Evolutionary conservation across 2,797 vertebrate genomes (phyloP).

Genomic region (Syndactyla subalaris): DNA sequence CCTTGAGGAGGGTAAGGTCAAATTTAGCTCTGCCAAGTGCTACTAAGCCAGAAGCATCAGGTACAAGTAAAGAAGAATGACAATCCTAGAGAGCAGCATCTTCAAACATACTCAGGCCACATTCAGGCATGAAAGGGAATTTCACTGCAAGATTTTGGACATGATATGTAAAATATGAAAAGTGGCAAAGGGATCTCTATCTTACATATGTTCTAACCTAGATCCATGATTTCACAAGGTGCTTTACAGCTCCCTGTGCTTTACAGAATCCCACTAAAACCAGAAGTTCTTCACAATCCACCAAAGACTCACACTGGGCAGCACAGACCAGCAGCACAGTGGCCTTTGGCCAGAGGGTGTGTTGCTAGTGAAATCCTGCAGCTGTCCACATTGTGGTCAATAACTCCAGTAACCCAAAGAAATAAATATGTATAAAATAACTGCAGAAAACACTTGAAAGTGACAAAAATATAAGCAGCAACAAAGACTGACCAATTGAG

Average conservation of each 20-base stretch:
- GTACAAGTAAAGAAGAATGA: not conserved
- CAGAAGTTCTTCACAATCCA: not conserved
- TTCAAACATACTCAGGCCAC: not conserved
- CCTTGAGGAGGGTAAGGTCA: not conserved
- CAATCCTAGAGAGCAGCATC: not conserved
- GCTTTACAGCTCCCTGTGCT: not conserved
- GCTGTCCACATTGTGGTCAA: not conserved
- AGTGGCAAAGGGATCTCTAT: not conserved
- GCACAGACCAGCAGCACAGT: not conserved
- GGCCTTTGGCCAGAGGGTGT: not conserved
- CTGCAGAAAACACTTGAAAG: not conserved
- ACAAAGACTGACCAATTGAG: not conserved
- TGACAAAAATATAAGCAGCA: not conserved
- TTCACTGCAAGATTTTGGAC: not conserved
- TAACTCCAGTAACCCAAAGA: not conserved
- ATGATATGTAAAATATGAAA: not conserved
- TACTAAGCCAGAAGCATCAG: not conserved
- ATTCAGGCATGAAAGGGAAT: not conserved
- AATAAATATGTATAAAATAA: not conserved
- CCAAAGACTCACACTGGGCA: fast-evolving
- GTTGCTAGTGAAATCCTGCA: not conserved
- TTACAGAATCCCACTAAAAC: not conserved
- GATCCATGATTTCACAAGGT: not conserved
- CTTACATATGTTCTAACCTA: not conserved
- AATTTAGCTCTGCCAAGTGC: not conserved